phyloP scores from a whole-genome alignment of 2,888 invertebrate species.

The Lordiphosa andalusiaca region DNA sequence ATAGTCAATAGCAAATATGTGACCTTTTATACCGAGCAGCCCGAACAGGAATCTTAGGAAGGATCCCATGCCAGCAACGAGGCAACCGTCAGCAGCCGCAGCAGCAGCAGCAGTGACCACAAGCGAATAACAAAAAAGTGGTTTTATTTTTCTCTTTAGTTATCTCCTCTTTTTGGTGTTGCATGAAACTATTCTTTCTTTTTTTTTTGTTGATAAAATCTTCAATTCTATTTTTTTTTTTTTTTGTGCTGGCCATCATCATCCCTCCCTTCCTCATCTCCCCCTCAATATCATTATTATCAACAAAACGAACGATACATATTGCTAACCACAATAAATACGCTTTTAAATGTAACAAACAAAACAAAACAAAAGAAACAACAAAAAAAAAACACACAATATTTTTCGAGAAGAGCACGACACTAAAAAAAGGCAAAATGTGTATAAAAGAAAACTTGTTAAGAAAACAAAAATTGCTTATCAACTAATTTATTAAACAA shows the following conservation, averaged over 20 bases:
- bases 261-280: too few relatives aligned
- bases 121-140: slow-evolving; percentile 2
- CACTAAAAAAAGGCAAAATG: too few relatives aligned
- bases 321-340: too few relatives aligned
- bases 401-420: too few relatives aligned
- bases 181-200: slow-evolving; percentile 8
- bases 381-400: too few relatives aligned
- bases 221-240: slow-evolving; percentile 1
- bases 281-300: too few relatives aligned
- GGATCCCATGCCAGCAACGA: not conserved
- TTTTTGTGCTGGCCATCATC: not conserved
- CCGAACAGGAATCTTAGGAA: slow-evolving; percentile 42
- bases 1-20: slow-evolving; percentile 83
- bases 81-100: slow-evolving; percentile 1
- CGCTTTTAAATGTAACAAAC: too few relatives aligned
- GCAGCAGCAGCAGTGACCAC: not conserved
- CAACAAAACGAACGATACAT: too few relatives aligned
- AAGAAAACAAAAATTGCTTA: too few relatives aligned
- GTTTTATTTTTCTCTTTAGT: slow-evolving; percentile 2
- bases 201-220: not conserved
- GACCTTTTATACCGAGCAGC: slow-evolving; percentile 83
- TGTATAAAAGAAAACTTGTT: too few relatives aligned
- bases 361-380: too few relatives aligned
- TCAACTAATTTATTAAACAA: too few relatives aligned
- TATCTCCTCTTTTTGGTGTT: slow-evolving; percentile 2